Evolutionary conservation across 1,140 invertebrate species (phyloP).

Genomic region (Diachasma alloeum): DNA sequence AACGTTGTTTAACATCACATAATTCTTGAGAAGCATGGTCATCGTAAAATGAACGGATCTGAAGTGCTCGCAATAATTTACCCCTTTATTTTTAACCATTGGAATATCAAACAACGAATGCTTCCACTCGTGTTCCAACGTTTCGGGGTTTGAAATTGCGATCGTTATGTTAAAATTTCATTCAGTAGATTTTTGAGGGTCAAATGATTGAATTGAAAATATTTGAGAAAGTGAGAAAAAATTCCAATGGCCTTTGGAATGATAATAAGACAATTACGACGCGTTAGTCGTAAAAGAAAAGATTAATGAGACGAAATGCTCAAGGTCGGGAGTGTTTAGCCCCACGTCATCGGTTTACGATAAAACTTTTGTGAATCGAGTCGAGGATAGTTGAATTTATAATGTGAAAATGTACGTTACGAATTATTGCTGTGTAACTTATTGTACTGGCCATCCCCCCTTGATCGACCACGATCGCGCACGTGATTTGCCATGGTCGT

Average conservation of each 20-base stretch:
- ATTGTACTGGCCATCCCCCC: neutral
- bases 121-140: too few relatives aligned
- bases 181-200: too few relatives aligned
- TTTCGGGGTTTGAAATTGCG: too few relatives aligned
- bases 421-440: neutral
- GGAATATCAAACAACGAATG: too few relatives aligned
- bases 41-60: too few relatives aligned
- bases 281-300: neutral
- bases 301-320: constrained; percentile 6
- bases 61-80: too few relatives aligned
- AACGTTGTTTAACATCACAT: too few relatives aligned
- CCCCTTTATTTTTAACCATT: too few relatives aligned
- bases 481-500: neutral
- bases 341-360: neutral
- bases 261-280: neutral
- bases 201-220: too few relatives aligned
- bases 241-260: neutral
- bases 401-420: neutral
- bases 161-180: too few relatives aligned
- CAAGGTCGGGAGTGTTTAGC: neutral
- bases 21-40: too few relatives aligned
- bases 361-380: constrained; percentile 3
- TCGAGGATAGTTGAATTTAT: constrained; percentile 12
- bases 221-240: neutral
- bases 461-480: constrained; percentile 12